A percentile compares a stretch with the other conserved stretches of the same genome.
These are phyloP conservation scores for Colossoma macropomum DNA, from an alignment of 2,113 vertebrate genomes.

Conservation along the genomic window DNA sequence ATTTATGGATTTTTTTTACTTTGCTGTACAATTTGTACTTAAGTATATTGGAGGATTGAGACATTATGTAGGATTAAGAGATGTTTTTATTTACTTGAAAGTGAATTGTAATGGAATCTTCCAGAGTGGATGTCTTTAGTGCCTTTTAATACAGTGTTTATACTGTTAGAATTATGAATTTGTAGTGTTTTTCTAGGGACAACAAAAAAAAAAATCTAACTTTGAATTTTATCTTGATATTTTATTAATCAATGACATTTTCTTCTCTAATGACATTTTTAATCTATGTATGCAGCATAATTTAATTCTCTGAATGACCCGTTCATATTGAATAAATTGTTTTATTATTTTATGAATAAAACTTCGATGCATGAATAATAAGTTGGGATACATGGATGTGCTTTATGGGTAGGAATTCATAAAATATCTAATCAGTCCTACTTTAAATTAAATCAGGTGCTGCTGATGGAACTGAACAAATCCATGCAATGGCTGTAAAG, in stretches of 20 bases:
- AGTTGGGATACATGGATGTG: too few relatives aligned
- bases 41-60: background rate
- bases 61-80: background rate
- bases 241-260: conserved; percentile 19
- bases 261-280: conserved; percentile 28
- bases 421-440: too few relatives aligned
- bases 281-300: conserved; percentile 42
- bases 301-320: conserved; percentile 38
- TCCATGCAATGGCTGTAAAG: too few relatives aligned
- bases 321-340: conserved; percentile 51
- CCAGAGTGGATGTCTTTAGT: conserved; percentile 20
- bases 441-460: too few relatives aligned
- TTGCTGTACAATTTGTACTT: background rate
- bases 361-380: background rate
- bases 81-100: conserved; percentile 25
- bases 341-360: conserved; percentile 53
- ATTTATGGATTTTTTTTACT: background rate
- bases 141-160: conserved; percentile 44
- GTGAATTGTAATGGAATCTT: background rate
- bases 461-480: too few relatives aligned
- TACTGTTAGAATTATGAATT: conserved; percentile 25
- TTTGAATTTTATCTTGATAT: conserved; percentile 35
- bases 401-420: too few relatives aligned
- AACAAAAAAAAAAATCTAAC: background rate
- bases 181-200: conserved; percentile 25